Evolutionary conservation across 2,888 invertebrate genomes (phyloP), one percentile per base, ranked within the genome.

Genomic region (Julus scandinavius): DNA sequence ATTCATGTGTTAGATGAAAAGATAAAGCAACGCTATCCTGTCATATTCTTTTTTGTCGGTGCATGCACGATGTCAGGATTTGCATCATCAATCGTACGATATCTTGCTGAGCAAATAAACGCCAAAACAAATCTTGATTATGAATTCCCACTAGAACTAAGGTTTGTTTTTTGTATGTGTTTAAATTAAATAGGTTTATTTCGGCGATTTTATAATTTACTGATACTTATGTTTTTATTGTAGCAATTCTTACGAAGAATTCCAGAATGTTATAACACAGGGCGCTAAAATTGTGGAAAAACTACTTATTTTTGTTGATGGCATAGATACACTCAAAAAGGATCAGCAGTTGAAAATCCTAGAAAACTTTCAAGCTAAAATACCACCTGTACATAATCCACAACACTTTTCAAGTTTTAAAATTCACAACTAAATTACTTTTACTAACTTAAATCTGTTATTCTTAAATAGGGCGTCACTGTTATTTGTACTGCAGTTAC

Each of bases 261-360:
- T 86, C 17, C 50, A 54, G 29, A 29, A 40, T 49, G 38, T 86
- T 45, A 7, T 86, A 17, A 86, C 7, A 49, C 41, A 86, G 29
- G 58, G 38, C 1, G 45, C 38, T 20, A 86, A 20, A 17, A 50
- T 20, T 13, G 29, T 50, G 7, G 87, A 86, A n/a, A 87, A 87
- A 0, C 89, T 92, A 13, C 90, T 92, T 9, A 63, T 93, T 11
- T 91, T 92, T 88, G 90, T 93, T n/a, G 93, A 93, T 90, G 92
- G 92, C 15, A 88, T 92, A 49, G 92, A 93, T 88, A 89, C 91
- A 50, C 91, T 92, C 90, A 91, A 91, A 50, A 90, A 91, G 85
- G 90, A 90, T 11, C 90, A 91, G 88, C 91, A 92, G 85, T 91
- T 92, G 7, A 91, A 91, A 85, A 91, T 90, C 87, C 89, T 92